Conservation (phyloP, 2,888 invertebrate species). For the Balanococcus diminutus region DNA sequence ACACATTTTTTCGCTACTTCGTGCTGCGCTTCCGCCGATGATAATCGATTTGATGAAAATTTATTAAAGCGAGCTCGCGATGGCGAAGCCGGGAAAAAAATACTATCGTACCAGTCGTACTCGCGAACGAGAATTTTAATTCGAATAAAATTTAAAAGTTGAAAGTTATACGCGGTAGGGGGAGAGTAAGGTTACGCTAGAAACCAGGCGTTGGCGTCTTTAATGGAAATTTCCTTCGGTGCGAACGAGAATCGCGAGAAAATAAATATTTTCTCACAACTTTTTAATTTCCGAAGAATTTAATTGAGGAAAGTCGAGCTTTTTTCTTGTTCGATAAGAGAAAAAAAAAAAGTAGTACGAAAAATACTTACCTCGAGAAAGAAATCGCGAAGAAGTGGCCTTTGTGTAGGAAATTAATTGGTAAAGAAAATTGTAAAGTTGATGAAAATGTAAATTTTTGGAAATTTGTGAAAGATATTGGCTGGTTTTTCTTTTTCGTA, state of each 20-base stretch:
- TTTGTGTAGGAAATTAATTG: no score
- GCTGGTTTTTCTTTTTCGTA: no score
- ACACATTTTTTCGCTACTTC: not conserved
- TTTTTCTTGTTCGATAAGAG: constrained; percentile 9
- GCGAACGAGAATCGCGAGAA: not conserved
- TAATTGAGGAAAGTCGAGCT: constrained; percentile 21
- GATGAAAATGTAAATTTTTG: not conserved
- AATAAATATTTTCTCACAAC: constrained; percentile 26
- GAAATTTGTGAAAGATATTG: not conserved
- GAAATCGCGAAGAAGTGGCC: not conserved
- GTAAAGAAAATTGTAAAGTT: no score
- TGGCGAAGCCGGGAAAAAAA: not conserved
- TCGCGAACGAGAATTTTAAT: constrained; percentile 28
- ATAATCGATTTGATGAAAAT: constrained; percentile 19
- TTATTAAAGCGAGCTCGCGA: not conserved
- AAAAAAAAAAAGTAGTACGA: not conserved
- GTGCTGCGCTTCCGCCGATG: not conserved
- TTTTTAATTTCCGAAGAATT: constrained; percentile 43
- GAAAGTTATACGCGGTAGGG: not conserved
- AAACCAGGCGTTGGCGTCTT: not conserved
- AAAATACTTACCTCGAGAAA: not conserved
- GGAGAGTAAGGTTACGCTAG: no score
- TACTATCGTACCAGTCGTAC: not conserved
- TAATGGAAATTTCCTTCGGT: constrained; percentile 32
- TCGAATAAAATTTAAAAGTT: constrained; percentile 38